phyloP scores from a whole-genome alignment of 2,113 vertebrate genomes.

The Capreolus pygargus region DNA sequence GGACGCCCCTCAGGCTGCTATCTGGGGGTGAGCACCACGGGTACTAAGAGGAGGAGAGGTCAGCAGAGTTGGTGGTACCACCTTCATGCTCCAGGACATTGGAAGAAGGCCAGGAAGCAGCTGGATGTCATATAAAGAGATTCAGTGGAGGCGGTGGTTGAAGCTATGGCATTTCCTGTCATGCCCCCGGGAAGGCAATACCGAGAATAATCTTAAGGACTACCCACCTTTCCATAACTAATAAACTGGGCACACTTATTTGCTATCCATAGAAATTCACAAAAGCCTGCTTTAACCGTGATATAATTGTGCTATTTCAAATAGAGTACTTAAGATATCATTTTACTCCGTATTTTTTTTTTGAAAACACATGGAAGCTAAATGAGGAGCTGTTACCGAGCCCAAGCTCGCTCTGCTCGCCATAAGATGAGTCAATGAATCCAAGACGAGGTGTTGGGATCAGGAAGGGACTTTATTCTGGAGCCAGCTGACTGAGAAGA shows the following conservation, averaged over 20 bases:
- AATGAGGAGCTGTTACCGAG: not conserved
- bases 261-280: not conserved
- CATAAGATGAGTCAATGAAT: not conserved
- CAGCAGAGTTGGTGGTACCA: not conserved
- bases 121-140: not conserved
- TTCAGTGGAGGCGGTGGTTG: not conserved
- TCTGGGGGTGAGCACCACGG: not conserved
- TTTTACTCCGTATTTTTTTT: rapidly evolving
- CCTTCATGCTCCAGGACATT: too few species aligned
- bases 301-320: not conserved
- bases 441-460: not conserved
- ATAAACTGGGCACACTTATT: not conserved
- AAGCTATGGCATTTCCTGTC: not conserved
- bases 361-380: not conserved
- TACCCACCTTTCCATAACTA: rapidly evolving
- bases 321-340: too few species aligned
- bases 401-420: not conserved
- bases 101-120: not conserved
- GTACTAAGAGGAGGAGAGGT: not conserved
- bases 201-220: not conserved
- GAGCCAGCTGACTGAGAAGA: not conserved
- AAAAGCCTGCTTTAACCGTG: not conserved
- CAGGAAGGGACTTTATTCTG: not conserved
- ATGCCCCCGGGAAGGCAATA: not conserved
- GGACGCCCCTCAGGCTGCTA: not conserved